Evolutionary conservation across 1,140 invertebrate genomes (phyloP).

Genomic region (Philotrypesis tridentata): DNA sequence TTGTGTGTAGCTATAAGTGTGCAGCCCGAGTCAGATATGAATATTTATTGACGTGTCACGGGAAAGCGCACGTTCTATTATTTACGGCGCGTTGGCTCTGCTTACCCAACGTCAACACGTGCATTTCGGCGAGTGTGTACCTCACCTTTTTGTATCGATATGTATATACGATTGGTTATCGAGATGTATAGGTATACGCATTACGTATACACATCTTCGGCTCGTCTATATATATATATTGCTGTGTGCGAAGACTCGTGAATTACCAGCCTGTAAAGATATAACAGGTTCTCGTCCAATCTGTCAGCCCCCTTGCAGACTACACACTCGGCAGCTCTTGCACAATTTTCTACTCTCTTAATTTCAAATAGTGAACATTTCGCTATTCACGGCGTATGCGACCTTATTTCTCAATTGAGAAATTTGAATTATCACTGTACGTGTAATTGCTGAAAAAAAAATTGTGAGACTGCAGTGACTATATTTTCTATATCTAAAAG

Average conservation of each 20-base stretch:
- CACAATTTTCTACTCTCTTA: not conserved
- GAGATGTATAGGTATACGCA: not conserved
- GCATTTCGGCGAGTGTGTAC: not conserved
- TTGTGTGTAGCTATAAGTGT: no score
- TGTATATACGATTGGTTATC: no score
- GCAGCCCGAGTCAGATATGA: not conserved
- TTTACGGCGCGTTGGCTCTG: not conserved
- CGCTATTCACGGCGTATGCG: no score
- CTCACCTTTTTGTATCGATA: not conserved
- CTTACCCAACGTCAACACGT: not conserved
- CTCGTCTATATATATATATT: not conserved
- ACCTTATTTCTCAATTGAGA: no score
- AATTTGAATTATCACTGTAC: no score
- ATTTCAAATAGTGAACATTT: no score
- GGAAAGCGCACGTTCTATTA: not conserved
- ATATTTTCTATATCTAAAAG: no score
- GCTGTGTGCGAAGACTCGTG: not conserved
- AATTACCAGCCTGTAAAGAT: not conserved
- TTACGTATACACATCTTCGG: not conserved
- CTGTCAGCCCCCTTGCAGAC: not conserved
- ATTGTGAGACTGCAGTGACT: no score
- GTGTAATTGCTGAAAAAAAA: no score
- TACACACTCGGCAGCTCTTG: not conserved
- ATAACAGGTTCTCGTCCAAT: not conserved
- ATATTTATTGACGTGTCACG: not conserved